phyloP scores from a whole-genome alignment of 2,797 vertebrate genomes.

The Melanotaenia pygmaea region DNA sequence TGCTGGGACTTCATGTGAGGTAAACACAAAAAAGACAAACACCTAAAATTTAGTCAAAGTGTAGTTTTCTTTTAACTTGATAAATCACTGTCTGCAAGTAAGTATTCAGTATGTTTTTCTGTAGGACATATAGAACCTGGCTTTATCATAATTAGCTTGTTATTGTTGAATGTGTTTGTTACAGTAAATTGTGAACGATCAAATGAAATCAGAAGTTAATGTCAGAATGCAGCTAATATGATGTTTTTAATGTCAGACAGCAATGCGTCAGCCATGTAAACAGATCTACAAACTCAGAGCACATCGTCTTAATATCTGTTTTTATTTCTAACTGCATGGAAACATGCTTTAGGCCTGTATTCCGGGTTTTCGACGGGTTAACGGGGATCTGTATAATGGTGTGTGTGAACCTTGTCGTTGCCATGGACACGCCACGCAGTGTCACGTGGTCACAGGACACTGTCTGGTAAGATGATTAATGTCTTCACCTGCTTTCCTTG shows the following conservation, averaged over 20 bases:
- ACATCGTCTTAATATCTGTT: conserved; percentile 12
- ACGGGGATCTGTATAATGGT: conserved; percentile 86
- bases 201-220: background rate
- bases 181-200: background rate
- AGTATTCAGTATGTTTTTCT: no score
- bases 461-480: conserved; percentile 86
- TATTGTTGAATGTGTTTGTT: background rate
- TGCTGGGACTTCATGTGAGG: conserved; percentile 93
- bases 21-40: conserved; percentile 63
- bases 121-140: no score
- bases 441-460: conserved; percentile 88
- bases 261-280: background rate
- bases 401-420: conserved; percentile 90
- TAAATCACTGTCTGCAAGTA: no score
- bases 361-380: conserved; percentile 87
- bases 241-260: conserved; percentile 2
- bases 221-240: background rate
- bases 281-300: conserved; percentile 6
- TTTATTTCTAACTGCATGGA: conserved; percentile 17
- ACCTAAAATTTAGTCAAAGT: background rate
- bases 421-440: conserved; percentile 85
- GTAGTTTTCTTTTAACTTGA: no score
- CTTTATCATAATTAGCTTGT: no score
- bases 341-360: conserved; percentile 84
- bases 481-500: background rate